Conservation (phyloP, 2,797 vertebrate genomes). For the Centropyge bicolor region DNA sequence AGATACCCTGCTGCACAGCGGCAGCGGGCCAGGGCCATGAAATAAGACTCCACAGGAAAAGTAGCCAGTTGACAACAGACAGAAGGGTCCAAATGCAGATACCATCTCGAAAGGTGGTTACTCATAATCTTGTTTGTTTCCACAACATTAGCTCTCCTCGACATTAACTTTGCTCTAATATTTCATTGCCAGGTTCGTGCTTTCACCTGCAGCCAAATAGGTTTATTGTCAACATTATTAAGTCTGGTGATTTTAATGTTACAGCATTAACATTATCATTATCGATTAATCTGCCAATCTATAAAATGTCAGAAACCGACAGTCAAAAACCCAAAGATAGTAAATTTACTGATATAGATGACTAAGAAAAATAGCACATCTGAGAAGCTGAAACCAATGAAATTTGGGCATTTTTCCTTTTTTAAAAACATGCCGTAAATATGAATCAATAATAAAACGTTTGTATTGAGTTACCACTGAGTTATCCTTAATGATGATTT, state of each 20-base stretch:
- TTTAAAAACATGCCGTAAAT: neutral
- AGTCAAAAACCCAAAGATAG: no score
- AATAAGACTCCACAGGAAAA: constrained; percentile 62
- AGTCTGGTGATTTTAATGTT: neutral
- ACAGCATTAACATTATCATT: no score
- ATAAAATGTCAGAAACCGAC: no score
- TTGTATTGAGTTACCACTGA: neutral
- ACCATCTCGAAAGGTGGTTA: constrained; percentile 51
- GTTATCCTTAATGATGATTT: neutral
- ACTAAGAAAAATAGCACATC: no score
- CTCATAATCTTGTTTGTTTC: constrained; percentile 52
- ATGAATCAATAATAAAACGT: neutral
- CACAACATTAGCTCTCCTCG: constrained; percentile 54
- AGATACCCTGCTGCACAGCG: constrained; percentile 35
- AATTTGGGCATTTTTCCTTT: no score
- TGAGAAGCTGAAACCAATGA: no score
- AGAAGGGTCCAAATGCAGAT: constrained; percentile 44
- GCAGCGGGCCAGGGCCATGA: constrained; percentile 50
- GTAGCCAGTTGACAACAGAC: constrained; percentile 49
- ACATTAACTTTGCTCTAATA: constrained; percentile 30
- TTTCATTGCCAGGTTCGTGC: constrained; percentile 36
- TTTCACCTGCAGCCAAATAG: neutral
- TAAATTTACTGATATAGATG: no score
- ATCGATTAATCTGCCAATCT: no score
- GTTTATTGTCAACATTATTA: no score